Evolutionary conservation across 2,113 vertebrate genomes (phyloP).

Genomic region (Lynx canadensis): DNA sequence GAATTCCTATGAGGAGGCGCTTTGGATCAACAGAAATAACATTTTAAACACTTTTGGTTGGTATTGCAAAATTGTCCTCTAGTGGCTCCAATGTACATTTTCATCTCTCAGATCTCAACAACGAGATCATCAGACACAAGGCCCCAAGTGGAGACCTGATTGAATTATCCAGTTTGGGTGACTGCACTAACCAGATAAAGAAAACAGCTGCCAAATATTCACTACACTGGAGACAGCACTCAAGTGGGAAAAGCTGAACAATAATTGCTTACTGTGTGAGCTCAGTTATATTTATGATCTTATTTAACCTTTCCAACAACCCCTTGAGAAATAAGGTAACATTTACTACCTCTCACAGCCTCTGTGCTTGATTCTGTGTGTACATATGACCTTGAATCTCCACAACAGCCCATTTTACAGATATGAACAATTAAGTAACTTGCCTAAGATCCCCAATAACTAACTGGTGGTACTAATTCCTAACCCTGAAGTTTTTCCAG

Average conservation of each 20-base stretch:
- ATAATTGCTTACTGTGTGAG: background rate
- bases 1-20: conserved; percentile 21
- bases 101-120: conserved; percentile 21
- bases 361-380: background rate
- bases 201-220: background rate
- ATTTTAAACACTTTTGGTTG: conserved; percentile 39
- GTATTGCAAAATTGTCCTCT: background rate
- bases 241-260: background rate
- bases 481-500: background rate
- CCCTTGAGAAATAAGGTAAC: conserved; percentile 19
- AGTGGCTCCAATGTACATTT: background rate
- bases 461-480: background rate
- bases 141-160: background rate
- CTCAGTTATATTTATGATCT: background rate
- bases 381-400: background rate
- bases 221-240: background rate
- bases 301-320: conserved; percentile 6
- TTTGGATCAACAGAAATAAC: background rate
- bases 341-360: background rate
- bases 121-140: conserved; percentile 52
- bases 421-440: conserved; percentile 30
- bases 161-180: conserved; percentile 41
- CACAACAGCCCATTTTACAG: background rate
- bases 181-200: background rate
- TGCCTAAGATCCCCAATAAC: background rate